phyloP scores from a whole-genome alignment of 2,888 invertebrate species.

The Phytoseiulus persimilis region DNA sequence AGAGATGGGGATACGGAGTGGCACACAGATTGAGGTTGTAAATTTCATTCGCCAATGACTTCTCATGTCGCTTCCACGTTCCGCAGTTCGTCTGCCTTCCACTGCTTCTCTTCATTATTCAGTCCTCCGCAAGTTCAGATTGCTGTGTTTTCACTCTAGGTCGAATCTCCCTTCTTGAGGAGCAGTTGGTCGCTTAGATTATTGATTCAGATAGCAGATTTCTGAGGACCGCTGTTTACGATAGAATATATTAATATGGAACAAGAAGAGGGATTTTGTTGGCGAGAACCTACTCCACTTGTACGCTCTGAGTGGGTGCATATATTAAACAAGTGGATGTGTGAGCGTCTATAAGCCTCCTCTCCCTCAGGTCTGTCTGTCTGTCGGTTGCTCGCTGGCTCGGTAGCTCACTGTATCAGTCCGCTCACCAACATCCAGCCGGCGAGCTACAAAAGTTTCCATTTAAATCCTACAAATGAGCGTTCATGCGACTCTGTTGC shows the following conservation, averaged over 20 bases:
- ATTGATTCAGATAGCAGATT: not conserved
- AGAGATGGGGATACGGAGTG: not conserved
- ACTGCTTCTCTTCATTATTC: not conserved
- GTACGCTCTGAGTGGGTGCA: not conserved
- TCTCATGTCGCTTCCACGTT: not conserved
- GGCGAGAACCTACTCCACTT: not conserved
- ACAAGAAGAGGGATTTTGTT: not conserved
- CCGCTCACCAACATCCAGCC: not conserved
- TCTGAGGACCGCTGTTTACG: not conserved
- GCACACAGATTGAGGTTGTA: not conserved
- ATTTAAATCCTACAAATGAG: not conserved
- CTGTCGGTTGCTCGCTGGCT: not conserved
- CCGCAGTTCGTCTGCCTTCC: not conserved
- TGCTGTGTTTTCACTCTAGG: not conserved
- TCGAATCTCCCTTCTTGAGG: not conserved
- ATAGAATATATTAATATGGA: constrained; percentile 5
- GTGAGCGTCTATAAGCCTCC: not conserved
- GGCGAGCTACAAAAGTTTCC: not conserved
- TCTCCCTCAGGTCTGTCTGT: too few relatives aligned
- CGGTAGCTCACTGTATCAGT: not conserved
- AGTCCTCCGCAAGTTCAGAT: not conserved
- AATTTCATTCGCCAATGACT: not conserved
- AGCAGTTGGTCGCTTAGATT: not conserved
- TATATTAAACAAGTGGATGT: not conserved
- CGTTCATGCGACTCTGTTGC: not conserved